Evolutionary conservation across 2,113 vertebrate species (phyloP), one percentile per base, ranked within the genome.

Genomic region (Shinisaurus crocodilurus): DNA sequence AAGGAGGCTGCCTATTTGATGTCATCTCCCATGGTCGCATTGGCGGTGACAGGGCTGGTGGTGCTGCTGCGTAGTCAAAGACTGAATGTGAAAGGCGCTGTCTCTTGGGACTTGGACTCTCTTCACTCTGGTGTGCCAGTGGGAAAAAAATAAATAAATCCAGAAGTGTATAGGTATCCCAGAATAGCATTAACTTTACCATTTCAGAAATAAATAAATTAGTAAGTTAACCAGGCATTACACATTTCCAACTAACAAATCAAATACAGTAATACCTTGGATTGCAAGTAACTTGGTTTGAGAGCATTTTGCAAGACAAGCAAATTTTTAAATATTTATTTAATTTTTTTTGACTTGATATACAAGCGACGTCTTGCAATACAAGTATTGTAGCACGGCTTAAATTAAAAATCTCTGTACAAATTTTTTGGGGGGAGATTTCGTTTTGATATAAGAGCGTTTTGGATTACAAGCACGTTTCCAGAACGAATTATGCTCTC

Each of bases 1-100:
- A 98, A 97, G 98, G 98, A 88, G 97, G 97, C 93, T 98, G 98
- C 95, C 99, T 98, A 94, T 97, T 99, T 94, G 98, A 97, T 91
- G 98, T 98, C 96, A 99, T 98, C 97, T 99, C 99, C 99, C 99
- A 99, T 95, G 99, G 99, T 96, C 98, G 98, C 97, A 99, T 99
- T 96, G 99, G 99, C 70, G 99, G 98, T 81, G 99, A 99, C 3
- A 99, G 98, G 69, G 98, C 98, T 92, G 98, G 98, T 86, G 98
- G 98, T 81, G 97, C 96, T 34, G 98, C 96, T 85, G 98, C 96
- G 90, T 98, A 98, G 95, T 99, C 99, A 94, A 99, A 97, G 82
- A 99, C 98, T 7, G 99, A 98, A 96, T 98, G 98, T 95, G 99
- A 99, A 95, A 99, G 98, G 90, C 99, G 97, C 72, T 99, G 99